A percentile compares a stretch with the other conserved stretches of the same genome.
Conservation (phyloP, 2,113 vertebrate genomes). For the Nannobrachium achirus region DNA sequence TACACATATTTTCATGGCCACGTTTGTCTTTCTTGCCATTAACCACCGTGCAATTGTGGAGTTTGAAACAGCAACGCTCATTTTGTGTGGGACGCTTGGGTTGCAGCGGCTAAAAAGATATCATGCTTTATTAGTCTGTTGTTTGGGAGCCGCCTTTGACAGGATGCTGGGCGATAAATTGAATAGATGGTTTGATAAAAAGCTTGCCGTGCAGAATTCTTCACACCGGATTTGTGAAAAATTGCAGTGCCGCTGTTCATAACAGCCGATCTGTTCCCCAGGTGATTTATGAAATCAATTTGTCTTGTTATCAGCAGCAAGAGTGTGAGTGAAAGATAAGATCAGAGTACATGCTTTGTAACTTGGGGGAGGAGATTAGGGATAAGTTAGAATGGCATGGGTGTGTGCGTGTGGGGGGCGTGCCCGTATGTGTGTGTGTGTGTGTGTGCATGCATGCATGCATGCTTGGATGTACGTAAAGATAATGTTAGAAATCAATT, state of each 20-base stretch:
- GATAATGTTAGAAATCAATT: constrained; percentile 39
- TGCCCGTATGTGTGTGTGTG: constrained; percentile 10
- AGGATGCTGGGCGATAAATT: constrained; percentile 68
- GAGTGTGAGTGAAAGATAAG: constrained; percentile 62
- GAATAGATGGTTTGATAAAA: constrained; percentile 78
- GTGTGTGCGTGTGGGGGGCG: constrained; percentile 17
- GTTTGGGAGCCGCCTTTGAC: constrained; percentile 66
- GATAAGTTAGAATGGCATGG: background rate
- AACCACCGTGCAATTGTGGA: constrained; percentile 65
- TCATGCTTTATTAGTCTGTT: constrained; percentile 63
- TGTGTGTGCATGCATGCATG: constrained; percentile 1
- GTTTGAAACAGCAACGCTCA: constrained; percentile 58
- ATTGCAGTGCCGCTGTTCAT: constrained; percentile 54
- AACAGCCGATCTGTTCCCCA: constrained; percentile 61
- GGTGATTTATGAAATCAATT: constrained; percentile 80
- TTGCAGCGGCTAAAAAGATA: constrained; percentile 57
- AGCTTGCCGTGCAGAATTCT: constrained; percentile 64
- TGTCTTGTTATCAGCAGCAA: constrained; percentile 72
- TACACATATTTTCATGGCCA: constrained; percentile 54
- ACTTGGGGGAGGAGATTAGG: constrained; percentile 38
- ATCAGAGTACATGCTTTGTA: constrained; percentile 61
- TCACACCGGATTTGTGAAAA: constrained; percentile 64
- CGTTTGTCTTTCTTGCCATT: constrained; percentile 63
- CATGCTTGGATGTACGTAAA: constrained; percentile 2
- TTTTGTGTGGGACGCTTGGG: constrained; percentile 56